Percentiles rank a stretch among this genome's conserved stretches.
Conservation (phyloP, 1,140 invertebrate species). For the Anthonomus grandis region DNA sequence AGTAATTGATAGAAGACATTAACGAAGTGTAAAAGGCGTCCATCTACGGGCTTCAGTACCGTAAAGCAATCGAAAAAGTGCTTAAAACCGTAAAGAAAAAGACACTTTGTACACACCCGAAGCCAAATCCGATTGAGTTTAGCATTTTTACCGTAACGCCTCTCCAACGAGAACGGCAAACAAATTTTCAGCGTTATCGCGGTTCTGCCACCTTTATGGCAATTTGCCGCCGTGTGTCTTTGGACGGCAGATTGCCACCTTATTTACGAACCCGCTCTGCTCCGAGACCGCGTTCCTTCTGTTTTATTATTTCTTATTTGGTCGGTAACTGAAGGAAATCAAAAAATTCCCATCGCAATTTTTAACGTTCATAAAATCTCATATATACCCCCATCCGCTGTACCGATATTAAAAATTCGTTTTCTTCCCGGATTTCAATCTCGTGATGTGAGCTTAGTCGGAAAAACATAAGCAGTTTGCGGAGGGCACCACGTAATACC, state of each 20-base stretch:
- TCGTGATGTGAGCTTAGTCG: slow-evolving; percentile 40
- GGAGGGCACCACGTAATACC: not conserved
- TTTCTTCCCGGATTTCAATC: slow-evolving; percentile 45
- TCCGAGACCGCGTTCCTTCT: too few relatives aligned
- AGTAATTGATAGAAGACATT: too few relatives aligned
- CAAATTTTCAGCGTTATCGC: slow-evolving; percentile 22
- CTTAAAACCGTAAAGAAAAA: too few relatives aligned
- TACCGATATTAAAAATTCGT: slow-evolving; percentile 44
- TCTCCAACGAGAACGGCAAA: slow-evolving; percentile 19
- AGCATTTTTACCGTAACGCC: slow-evolving; percentile 16
- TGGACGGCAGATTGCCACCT: slow-evolving; percentile 19
- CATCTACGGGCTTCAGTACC: too few relatives aligned
- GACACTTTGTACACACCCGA: slow-evolving; percentile 19
- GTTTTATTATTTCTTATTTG: too few relatives aligned
- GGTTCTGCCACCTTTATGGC: slow-evolving; percentile 21
- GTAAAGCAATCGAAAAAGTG: too few relatives aligned
- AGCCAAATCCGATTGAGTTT: slow-evolving; percentile 22
- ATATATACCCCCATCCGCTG: slow-evolving; percentile 25
- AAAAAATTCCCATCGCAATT: too few relatives aligned
- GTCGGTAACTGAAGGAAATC: too few relatives aligned
- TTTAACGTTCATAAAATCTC: slow-evolving; percentile 21
- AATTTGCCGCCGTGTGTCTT: slow-evolving; percentile 17
- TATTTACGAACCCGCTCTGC: slow-evolving; percentile 22
- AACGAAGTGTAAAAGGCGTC: too few relatives aligned
- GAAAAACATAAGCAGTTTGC: slow-evolving; percentile 40